Evolutionary conservation across 2,113 vertebrate genomes (phyloP), one percentile per base, ranked within the genome.

Genomic region (Tetraodon nigroviridis): DNA sequence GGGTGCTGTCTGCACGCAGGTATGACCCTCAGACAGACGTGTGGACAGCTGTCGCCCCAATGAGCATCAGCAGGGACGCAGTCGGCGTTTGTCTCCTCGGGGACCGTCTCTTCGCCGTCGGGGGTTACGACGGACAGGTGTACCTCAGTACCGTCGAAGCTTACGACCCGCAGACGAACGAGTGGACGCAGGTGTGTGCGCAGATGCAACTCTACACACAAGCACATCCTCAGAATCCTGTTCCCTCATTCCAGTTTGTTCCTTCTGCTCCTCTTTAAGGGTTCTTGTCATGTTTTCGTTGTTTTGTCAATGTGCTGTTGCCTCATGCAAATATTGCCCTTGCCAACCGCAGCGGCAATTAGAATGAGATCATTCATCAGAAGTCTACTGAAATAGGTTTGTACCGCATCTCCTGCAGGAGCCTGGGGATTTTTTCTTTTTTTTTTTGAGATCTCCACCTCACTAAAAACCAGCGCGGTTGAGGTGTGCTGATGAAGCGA

Each of bases 41-140:
- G 71, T 99, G 97, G 97, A 99, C 97, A 7, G 89, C 95, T n/a
- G 96, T 98, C 24, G 95, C 97, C 15, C 95, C 97, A 7, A 97
- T 98, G 95, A 99, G 95, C 81, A 91, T 98, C 70, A 96, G 96
- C 87, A 92, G 96, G 80, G 96, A 99, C 52, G 97, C 97, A 0
- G 96, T 99, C 50, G 97, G 96, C 7, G 95, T 99, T 40, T 98
- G 97, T 85, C 91, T 99, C 63, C 92, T 98, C n/a, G 96, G 96
- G 3, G 95, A 98, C 83, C 92, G 92, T 40, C 69, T 99, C 40
- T 99, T 96, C 12, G 97, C 96, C 8, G 96, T 99, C 44, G 97
- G 97, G 15, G 97, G 97, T 13, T 98, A 99, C 47, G 95, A 99
- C 19, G 96, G 97, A 16, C 95, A 97, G 84, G 90, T 93, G 4